Conservation (phyloP, 2,113 vertebrate genomes). For the Irena cyanogastra region DNA sequence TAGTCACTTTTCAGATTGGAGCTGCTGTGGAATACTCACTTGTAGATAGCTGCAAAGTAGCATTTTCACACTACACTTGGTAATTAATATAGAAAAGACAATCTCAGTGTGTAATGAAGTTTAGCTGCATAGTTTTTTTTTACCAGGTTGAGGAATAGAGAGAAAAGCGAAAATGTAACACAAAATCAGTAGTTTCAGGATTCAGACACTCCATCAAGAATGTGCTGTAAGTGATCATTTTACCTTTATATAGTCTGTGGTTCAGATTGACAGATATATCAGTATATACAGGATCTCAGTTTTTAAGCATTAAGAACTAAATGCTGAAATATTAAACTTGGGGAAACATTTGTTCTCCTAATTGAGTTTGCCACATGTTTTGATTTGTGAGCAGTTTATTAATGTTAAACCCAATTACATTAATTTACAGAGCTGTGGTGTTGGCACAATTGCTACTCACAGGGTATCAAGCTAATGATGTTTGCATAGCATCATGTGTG, state of each 20-base stretch:
- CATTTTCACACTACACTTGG: accelerated
- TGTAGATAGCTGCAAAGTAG: neutral
- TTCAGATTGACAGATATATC: neutral
- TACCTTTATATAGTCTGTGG: neutral
- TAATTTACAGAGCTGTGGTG: neutral
- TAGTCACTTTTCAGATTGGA: neutral
- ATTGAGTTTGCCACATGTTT: neutral
- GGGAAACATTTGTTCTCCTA: neutral
- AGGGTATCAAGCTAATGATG: neutral
- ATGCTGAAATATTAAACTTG: neutral
- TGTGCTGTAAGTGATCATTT: neutral
- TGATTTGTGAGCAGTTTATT: neutral
- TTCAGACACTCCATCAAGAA: neutral
- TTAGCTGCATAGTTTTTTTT: neutral
- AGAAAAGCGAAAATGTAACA: neutral
- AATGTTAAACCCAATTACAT: neutral
- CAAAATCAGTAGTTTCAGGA: neutral
- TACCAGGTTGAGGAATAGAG: neutral
- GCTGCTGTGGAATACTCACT: neutral
- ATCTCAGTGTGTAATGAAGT: neutral
- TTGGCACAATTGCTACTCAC: neutral
- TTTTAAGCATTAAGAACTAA: neutral
- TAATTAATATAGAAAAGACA: neutral
- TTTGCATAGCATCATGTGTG: neutral
- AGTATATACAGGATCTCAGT: neutral